phyloP scores from a whole-genome alignment of 1,140 invertebrate species.

The Patella vulgata region DNA sequence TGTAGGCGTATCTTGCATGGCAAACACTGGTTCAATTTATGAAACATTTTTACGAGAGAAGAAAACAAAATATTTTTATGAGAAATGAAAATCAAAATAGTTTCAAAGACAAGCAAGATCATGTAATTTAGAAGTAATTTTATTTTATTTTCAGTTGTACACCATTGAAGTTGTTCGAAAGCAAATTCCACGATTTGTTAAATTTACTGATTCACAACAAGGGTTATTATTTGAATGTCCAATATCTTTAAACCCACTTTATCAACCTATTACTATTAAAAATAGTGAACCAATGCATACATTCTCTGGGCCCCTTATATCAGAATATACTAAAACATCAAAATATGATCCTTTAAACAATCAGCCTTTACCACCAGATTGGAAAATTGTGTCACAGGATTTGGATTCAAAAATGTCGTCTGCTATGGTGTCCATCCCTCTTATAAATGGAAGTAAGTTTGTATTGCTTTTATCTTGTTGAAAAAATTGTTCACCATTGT shows the following conservation, averaged over 20 bases:
- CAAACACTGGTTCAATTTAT: too few species aligned
- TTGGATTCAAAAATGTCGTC: constrained; percentile 50
- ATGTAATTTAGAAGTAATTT: neutral
- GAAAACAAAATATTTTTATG: too few species aligned
- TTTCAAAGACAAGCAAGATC: too few species aligned
- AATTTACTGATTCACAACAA: constrained; percentile 40
- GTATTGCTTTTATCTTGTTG: too few species aligned
- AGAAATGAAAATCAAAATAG: too few species aligned
- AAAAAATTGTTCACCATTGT: too few species aligned
- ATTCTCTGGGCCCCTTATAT: constrained; percentile 54
- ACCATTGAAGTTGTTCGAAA: constrained; percentile 44
- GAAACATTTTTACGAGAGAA: too few species aligned
- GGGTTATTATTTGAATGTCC: constrained; percentile 52
- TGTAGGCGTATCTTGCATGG: too few species aligned
- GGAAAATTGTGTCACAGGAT: constrained; percentile 49
- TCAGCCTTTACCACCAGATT: constrained; percentile 40
- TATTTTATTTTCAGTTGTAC: constrained; percentile 41
- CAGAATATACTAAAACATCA: constrained; percentile 53
- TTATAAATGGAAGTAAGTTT: constrained; percentile 51
- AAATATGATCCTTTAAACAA: constrained; percentile 58
- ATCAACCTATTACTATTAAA: constrained; percentile 55
- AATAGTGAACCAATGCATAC: constrained; percentile 54
- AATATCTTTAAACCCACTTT: constrained; percentile 54
- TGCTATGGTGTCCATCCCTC: constrained; percentile 39
- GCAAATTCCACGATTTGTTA: constrained; percentile 54